These are phyloP conservation scores for Acyrthosiphon pisum DNA, from an alignment of 1,140 invertebrate genomes.

Conservation along the genomic window DNA sequence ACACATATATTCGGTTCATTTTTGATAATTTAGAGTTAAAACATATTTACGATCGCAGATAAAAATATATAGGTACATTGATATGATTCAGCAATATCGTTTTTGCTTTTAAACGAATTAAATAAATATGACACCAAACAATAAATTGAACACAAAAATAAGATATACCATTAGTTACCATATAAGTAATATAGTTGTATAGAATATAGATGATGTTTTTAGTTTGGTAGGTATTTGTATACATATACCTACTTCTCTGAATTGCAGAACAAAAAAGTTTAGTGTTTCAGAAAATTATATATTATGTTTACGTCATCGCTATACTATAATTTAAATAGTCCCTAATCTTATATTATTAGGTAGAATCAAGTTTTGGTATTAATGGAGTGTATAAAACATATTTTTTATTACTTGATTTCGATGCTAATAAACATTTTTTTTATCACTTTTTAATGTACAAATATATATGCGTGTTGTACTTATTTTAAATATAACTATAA, in stretches of 20 bases:
- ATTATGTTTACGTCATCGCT: background rate
- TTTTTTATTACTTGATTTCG: constrained; percentile 3
- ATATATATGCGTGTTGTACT: background rate
- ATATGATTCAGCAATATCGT: background rate
- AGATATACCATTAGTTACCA: background rate
- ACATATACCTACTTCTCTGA: background rate
- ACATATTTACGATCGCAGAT: background rate
- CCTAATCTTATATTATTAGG: background rate
- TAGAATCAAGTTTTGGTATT: background rate
- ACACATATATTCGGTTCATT: background rate
- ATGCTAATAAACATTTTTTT: constrained; percentile 13
- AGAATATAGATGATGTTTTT: background rate
- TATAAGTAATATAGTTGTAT: background rate
- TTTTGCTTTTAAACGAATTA: background rate
- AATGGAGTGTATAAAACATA: background rate
- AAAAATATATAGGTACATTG: background rate
- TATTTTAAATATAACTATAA: background rate
- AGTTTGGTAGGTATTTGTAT: background rate
- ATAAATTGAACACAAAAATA: background rate
- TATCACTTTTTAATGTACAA: background rate
- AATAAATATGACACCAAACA: background rate
- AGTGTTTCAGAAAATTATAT: background rate
- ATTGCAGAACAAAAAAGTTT: background rate
- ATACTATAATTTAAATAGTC: background rate
- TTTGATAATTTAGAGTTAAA: background rate